Base-by-base conservation (phyloP, 2,113 vertebrate genomes). In the Pseudorasbora parva region DNA sequence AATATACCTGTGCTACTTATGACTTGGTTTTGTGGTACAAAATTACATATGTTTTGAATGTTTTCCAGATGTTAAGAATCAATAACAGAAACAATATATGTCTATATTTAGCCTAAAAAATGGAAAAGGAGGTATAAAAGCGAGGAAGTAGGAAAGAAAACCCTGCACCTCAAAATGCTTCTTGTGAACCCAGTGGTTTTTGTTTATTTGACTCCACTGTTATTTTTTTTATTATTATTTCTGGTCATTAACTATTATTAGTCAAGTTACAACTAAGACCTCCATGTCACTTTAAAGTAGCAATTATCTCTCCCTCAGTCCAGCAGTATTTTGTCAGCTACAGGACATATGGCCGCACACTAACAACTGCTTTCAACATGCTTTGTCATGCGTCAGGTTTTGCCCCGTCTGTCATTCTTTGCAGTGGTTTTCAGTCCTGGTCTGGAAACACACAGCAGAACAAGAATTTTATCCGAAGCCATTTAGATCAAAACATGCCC, bases 151-250 rank as follows among this genome's bases (percentile, higher is more conserved):
- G 49, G 15, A 2, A 19, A 8, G 43, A 73, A 47, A 45, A 72
- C n/a, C 2, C 68, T 45, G 10, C 15, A 19, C 33, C 17, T 43
- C 33, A 5, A 72, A 25, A 25, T 8, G n/a, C 19, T 49, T 49
- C 45, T 73, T 49, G 23, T 73, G 14, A 73, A 51, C 45, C 27
- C n/a, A 73, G 43, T 73, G 45, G 3, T 49, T 49, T 19, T 27
- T 49, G 23, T 74, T 73, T 27, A 72, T 72, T 51, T 74, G 8
- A 27, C 71, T 49, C 11, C 25, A 74, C 69, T 72, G 47, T 72
- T 72, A 47, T 72, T 49, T 74, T 74, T 23, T 74, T n/a, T n/a
- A n/a, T n/a, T n/a, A n/a, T n/a, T 74, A 74, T 74, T 74, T 74
- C 45, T 74, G 45, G 23, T 74, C 71, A 74, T 74, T 74, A 49